Evolutionary conservation across 2,797 vertebrate genomes (phyloP), one percentile per base, ranked within the genome.

Genomic region (Ambastaia sidthimunki): DNA sequence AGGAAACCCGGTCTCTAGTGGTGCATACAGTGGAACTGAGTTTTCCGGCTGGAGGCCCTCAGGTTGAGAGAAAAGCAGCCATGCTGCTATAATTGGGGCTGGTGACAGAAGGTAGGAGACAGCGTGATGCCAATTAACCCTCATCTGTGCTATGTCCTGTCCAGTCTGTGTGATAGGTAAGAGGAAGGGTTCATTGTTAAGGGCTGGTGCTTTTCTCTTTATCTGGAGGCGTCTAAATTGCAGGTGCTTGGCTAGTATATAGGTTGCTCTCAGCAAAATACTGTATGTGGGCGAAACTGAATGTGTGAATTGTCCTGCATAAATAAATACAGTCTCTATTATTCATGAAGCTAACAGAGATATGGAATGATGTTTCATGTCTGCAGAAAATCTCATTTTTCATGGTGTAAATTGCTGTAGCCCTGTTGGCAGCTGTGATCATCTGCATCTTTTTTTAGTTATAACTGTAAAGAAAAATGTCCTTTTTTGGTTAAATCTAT

Each of bases 21-120:
- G 91, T 91, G 93, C 92, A 88, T 93, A 89, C 87, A 93, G 86
- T 91, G 92, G 91, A 93, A 91, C 93, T 66, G 88, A 90, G 88
- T 92, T 93, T 94, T 93, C 93, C 91, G 92, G 91, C 89, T 91
- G 88, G 88, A 80, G 71, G 90, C 88, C 89, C 89, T 92, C 91
- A 92, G 93, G 90, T 94, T 88, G 88, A 75, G 76, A 87, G 90
- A 89, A 84, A 76, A 85, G 88, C 90, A 93, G 90, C 91, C 92
- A 89, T 89, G 90, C 90, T 89, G 86, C 90, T 92, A 91, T 94
- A 94, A 94, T 94, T 94, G 93, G 94, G 89, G 88, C 89, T 83
- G 86, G 92, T 91, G 93, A 92, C 92, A 92, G 88, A 86, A 90
- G 85, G 88, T 90, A 84, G 19, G 90, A 90, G 86, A 83, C 86